Evolutionary conservation across 2,113 vertebrate species (phyloP), one percentile per base, ranked within the genome.

Genomic region (Galemys pyrenaicus): DNA sequence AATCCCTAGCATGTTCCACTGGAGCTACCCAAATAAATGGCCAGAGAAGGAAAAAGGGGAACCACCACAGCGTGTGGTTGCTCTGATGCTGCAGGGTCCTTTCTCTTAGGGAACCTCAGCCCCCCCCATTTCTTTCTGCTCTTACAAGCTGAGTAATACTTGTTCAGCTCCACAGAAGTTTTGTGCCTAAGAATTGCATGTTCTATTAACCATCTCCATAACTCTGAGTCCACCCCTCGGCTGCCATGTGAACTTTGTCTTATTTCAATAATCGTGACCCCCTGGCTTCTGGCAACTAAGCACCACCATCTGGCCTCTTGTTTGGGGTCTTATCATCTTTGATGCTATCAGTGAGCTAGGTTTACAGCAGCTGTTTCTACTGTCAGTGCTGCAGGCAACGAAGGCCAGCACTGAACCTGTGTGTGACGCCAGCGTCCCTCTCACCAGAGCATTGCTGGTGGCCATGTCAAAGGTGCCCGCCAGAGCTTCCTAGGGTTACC

Each of bases 51-150:
- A 24, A 60, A 60, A 71, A 35, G 37, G 15, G 51, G 44, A 92
- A 54, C 68, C 24, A 35, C 39, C 65, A 22, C 30, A 39, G 22
- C 30, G 6, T 17, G 17, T 26, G 30, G 44, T 75, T 82, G 5
- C 73, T 78, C 46, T 75, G 60, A 6, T 49, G 68, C 32, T 24
- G 30, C 20, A 85, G 20, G 16, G 13, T 60, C 26, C 35, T 82
- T 88, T 94, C 67, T 93, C 65, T 32, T 26, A 54, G 64, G 49
- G 16, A n/a, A 89, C 24, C 19, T 94, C 35, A 4, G 5, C 4
- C 77, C 65, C 58, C 58, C 58, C 37, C 89, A 65, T n/a, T 11
- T 85, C 4, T 95, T 82, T 94, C 74, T 92, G 26, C 39, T 71
- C 41, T 79, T 75, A 92, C 41, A 44, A 95, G 39, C 35, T 73